Base-by-base conservation (phyloP, 2,113 vertebrate species). In the Actenoides lindsayi region DNA sequence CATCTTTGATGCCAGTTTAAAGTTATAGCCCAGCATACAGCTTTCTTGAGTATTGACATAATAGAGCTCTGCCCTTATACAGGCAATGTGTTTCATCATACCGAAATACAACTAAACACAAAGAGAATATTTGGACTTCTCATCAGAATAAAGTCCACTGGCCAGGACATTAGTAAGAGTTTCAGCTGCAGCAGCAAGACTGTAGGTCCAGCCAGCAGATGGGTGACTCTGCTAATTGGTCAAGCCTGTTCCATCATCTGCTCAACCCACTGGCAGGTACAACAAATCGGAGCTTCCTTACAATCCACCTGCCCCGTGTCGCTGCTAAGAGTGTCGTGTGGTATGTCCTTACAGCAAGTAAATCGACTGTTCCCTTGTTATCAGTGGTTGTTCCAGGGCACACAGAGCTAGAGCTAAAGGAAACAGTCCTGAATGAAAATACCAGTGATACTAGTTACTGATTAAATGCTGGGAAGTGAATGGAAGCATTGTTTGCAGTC, bases 1-100 rank as follows among this genome's bases (percentile, higher is more conserved):
- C 86, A 95, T 90, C 84, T 95, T 93, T 87, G 86, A 87, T 82
- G 70, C 64, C 88, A 93, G 86, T 97, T 97, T 97, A 62, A 97
- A 96, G 75, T 71, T 54, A 28, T 57, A 95, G 81, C 53, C 48
- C 51, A 95, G 87, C 90, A 87, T 71, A 91, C 71, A 80, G 50
- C 17, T 67, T 90, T 94, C 90, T 91, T 87, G 83, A 85, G 80
- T 96, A n/a, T 18, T 31, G 53, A 57, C 65, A 70, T 59, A 63
- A 37, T 70, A 97, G 92, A 96, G 74, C 57, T 89, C 95, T 97
- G 63, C 67, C 85, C 51, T 65, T 83, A 65, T 65, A 82, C 67
- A 73, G 87, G 94, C 73, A 56, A 46, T 3, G 81, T 84, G 27
- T 78, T 89, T 44, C 28, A 54, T 75, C 75, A 75, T 62, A 63